Percentiles rank a stretch among this genome's conserved stretches.
Evolutionary conservation across 2,113 vertebrate species (phyloP).

Genomic region (Pogona vitticeps): DNA sequence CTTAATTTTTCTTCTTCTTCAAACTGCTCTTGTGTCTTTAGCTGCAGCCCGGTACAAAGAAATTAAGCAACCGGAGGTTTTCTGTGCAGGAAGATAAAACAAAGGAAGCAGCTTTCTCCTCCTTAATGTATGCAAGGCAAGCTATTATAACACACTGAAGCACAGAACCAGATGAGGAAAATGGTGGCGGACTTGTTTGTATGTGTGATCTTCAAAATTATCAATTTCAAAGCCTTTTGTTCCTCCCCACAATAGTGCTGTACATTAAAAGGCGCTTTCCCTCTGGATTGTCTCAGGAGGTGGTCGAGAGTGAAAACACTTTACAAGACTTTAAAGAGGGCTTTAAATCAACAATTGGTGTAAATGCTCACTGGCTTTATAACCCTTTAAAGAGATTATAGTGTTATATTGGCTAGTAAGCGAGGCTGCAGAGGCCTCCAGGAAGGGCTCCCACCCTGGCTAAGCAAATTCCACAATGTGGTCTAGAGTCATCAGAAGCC

Average conservation of each 20-base stretch:
- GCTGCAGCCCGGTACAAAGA: not conserved
- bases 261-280: not conserved
- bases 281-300: not conserved
- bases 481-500: not conserved
- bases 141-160: not conserved
- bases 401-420: not conserved
- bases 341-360: conserved; percentile 24
- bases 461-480: not conserved
- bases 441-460: not conserved
- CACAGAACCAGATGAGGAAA: too few relatives aligned
- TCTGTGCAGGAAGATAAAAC: not conserved
- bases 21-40: not conserved
- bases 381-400: conserved; percentile 2
- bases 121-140: not conserved
- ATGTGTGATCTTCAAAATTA: not conserved
- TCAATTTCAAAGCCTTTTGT: not conserved
- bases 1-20: not conserved
- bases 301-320: not conserved
- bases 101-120: not conserved
- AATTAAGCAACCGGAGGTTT: not conserved
- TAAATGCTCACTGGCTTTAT: conserved; percentile 18
- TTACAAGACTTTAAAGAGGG: conserved; percentile 17
- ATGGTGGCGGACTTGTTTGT: not conserved
- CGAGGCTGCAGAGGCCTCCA: not conserved
- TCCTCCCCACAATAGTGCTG: not conserved